phyloP scores from a whole-genome alignment of 1,140 invertebrate species.

The Drosophila biarmipes region DNA sequence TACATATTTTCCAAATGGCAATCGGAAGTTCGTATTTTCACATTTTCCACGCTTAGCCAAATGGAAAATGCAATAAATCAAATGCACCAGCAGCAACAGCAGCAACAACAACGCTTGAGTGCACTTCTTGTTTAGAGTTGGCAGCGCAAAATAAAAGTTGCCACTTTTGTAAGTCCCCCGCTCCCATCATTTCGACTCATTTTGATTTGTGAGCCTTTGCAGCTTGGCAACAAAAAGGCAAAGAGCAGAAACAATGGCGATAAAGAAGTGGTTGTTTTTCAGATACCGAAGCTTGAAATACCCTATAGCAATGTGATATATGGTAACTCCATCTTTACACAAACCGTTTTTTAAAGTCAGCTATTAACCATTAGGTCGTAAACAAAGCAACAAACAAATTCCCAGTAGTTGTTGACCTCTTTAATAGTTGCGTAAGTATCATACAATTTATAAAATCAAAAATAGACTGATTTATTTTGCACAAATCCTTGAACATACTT shows the following conservation, averaged over 20 bases:
- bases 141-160: slow-evolving; percentile 44
- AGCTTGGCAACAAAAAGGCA: slow-evolving; percentile 53
- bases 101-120: slow-evolving; percentile 39
- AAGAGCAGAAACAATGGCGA: background rate
- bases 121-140: slow-evolving; percentile 36
- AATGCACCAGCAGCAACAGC: slow-evolving; percentile 30
- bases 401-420: no score
- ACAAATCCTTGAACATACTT: background rate
- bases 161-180: slow-evolving; percentile 3
- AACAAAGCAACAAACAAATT: no score
- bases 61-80: slow-evolving; percentile 61
- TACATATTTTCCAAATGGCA: slow-evolving; percentile 42
- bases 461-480: background rate
- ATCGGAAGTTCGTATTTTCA: slow-evolving; percentile 64
- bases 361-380: no score
- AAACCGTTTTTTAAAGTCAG: no score
- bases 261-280: background rate
- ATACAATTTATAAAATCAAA: no score
- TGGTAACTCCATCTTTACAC: no score
- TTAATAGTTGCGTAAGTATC: no score
- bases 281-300: slow-evolving; percentile 10
- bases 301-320: background rate
- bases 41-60: slow-evolving; percentile 60
- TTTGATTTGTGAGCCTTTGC: slow-evolving; percentile 32
- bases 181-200: slow-evolving; percentile 1